Evolutionary conservation across 2,888 invertebrate genomes (phyloP).

Genomic region (Leucophenga maculata): DNA sequence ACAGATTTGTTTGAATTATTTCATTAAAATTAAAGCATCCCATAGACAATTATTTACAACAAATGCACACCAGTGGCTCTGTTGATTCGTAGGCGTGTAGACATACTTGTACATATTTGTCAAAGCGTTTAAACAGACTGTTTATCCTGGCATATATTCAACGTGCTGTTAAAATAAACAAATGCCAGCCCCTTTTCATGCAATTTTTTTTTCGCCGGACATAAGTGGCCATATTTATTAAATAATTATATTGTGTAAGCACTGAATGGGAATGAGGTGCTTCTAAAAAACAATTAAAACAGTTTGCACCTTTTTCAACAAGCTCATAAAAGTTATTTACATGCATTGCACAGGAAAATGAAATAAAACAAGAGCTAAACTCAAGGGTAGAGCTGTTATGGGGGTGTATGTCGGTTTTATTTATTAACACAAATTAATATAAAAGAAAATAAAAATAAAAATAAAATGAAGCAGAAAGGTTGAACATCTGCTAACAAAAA

Average conservation of each 20-base stretch:
- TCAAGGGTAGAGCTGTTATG: not conserved
- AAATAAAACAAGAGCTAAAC: constrained; percentile 2
- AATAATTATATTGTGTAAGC: no score
- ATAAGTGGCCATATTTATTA: constrained; percentile 15
- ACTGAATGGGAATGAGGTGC: not conserved
- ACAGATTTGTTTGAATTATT: no score
- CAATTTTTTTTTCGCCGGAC: not conserved
- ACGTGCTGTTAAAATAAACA: no score
- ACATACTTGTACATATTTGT: no score
- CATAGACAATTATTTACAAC: no score
- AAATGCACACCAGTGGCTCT: no score
- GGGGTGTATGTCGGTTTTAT: not conserved
- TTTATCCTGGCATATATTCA: no score
- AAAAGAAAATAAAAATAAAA: not conserved
- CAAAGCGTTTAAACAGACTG: no score
- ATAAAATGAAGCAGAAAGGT: not conserved
- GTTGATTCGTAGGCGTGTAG: no score
- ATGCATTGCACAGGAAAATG: not conserved
- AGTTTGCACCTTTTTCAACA: constrained; percentile 16
- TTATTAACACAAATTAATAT: constrained; percentile 18
- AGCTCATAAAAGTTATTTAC: constrained; percentile 8
- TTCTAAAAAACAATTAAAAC: constrained; percentile 6
- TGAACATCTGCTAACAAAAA: constrained; percentile 16
- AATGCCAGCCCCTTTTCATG: not conserved
- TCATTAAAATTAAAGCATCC: no score